phyloP scores from a whole-genome alignment of 2,888 invertebrate genomes.

The Lottia scabra region DNA sequence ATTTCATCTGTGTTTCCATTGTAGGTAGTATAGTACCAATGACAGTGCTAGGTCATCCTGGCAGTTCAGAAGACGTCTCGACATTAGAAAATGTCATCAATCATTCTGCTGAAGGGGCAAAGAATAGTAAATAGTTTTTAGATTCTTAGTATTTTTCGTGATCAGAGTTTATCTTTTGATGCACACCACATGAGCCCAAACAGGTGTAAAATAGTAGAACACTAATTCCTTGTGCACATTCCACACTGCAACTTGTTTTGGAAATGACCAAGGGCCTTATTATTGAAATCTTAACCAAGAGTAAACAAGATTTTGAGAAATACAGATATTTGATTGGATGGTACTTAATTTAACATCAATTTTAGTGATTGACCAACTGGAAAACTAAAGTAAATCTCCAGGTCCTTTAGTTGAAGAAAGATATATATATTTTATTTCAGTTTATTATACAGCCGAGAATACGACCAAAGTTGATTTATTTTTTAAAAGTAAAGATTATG shows the following conservation, averaged over 20 bases:
- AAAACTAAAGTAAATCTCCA: too few relatives aligned
- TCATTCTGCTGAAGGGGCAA: not conserved
- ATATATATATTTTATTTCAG: conserved; percentile 40
- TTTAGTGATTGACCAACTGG: too few relatives aligned
- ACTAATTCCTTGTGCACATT: too few relatives aligned
- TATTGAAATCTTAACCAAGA: too few relatives aligned
- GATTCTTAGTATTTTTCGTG: not conserved
- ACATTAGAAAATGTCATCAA: conserved; percentile 56
- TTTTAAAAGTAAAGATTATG: conserved; percentile 56
- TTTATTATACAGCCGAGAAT: conserved; percentile 59
- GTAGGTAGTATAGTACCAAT: conserved; percentile 51
- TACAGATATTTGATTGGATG: too few relatives aligned
- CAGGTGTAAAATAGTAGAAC: too few relatives aligned
- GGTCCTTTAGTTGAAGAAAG: too few relatives aligned
- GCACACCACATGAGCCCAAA: too few relatives aligned
- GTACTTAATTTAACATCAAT: too few relatives aligned
- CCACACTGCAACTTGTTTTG: too few relatives aligned
- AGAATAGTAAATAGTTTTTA: not conserved
- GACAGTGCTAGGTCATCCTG: conserved; percentile 58
- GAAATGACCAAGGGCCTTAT: too few relatives aligned
- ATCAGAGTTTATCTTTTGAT: not conserved
- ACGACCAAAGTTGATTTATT: conserved; percentile 64
- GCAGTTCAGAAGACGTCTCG: conserved; percentile 58
- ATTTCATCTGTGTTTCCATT: not conserved
- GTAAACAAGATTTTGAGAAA: too few relatives aligned